Evolutionary conservation across 1,140 invertebrate genomes (phyloP).

Genomic region (Polypedilum vanderplanki): DNA sequence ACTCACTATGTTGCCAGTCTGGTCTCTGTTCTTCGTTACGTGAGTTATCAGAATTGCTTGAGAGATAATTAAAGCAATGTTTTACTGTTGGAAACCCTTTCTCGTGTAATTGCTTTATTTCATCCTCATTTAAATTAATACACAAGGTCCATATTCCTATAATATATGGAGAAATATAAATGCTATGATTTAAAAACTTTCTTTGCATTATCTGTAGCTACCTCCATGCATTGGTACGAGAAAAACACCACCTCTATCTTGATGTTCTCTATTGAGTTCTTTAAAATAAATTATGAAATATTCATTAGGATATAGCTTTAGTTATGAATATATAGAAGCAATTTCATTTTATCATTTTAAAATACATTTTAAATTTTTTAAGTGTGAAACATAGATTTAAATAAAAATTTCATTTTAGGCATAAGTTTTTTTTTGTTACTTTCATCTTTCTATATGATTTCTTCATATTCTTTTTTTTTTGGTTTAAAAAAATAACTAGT

Average conservation of each 20-base stretch:
- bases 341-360: too few relatives aligned
- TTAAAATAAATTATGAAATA: too few relatives aligned
- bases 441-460: too few relatives aligned
- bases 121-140: constrained; percentile 64
- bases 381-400: too few relatives aligned
- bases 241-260: constrained; percentile 51
- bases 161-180: background rate
- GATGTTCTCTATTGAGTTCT: constrained; percentile 33
- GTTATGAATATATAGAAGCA: too few relatives aligned
- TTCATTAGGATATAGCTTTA: too few relatives aligned
- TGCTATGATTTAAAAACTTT: too few relatives aligned
- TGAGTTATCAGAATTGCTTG: constrained; percentile 53
- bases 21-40: constrained; percentile 57
- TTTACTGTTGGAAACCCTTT: constrained; percentile 61
- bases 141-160: constrained; percentile 70
- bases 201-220: background rate
- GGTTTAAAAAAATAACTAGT: too few relatives aligned
- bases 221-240: constrained; percentile 78
- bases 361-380: too few relatives aligned
- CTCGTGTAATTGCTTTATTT: constrained; percentile 55
- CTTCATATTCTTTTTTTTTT: too few relatives aligned
- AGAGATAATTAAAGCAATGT: constrained; percentile 69
- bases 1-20: constrained; percentile 78
- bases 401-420: too few relatives aligned
- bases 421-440: too few relatives aligned